phyloP scores from a whole-genome alignment of 2,797 vertebrate species.

The Telmatherina bonti region DNA sequence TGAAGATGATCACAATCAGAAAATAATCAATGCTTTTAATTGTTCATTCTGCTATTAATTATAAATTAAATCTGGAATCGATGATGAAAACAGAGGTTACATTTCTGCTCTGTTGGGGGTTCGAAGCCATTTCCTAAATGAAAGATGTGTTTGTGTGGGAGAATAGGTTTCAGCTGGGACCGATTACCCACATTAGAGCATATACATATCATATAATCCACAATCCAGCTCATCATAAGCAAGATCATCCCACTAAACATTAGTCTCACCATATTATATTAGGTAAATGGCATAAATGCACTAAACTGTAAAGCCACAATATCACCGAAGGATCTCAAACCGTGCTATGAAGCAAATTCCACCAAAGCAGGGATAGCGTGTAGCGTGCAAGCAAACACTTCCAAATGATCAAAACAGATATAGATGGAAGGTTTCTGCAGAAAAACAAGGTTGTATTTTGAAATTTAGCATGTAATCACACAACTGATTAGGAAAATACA shows the following conservation, averaged over 20 bases:
- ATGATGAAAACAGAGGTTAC: conserved; percentile 13
- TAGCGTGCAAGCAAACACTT: conserved; percentile 4
- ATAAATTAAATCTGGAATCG: conserved; percentile 3
- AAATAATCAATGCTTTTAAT: conserved; percentile 23
- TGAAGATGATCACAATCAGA: conserved; percentile 16
- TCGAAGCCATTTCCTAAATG: conserved; percentile 31
- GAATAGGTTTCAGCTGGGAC: conserved; percentile 39
- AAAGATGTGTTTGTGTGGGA: conserved; percentile 21
- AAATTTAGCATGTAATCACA: conserved; percentile 51
- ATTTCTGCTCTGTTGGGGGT: conserved; percentile 16
- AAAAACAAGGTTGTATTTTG: conserved; percentile 31
- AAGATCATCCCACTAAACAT: conserved; percentile 51
- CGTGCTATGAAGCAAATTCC: conserved; percentile 10
- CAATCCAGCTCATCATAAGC: conserved; percentile 33
- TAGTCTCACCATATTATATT: conserved; percentile 58
- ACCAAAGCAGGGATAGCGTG: conserved; percentile 5
- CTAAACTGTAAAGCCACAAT: conserved; percentile 37
- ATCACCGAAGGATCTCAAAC: conserved; percentile 34
- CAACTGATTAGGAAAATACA: conserved; percentile 47
- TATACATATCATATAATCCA: conserved; percentile 34
- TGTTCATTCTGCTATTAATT: conserved; percentile 13
- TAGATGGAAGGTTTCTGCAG: conserved; percentile 30
- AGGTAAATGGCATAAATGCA: conserved; percentile 45
- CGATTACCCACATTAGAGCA: conserved; percentile 38
- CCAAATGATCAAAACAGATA: conserved; percentile 17